phyloP scores from a whole-genome alignment of 2,888 invertebrate species.

The Ametastegia equiseti region DNA sequence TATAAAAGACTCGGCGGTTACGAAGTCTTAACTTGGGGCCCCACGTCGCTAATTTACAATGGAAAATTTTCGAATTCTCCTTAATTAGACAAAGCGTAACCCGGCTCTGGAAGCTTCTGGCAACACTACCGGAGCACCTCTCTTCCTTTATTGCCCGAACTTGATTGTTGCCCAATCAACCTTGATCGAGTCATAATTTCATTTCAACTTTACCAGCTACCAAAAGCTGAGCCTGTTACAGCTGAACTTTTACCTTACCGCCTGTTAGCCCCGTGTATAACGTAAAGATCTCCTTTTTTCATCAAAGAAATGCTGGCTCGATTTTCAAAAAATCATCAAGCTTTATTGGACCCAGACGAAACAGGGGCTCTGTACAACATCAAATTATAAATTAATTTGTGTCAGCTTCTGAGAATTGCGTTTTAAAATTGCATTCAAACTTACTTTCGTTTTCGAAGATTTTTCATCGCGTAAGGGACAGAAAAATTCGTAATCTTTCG shows the following conservation, averaged over 20 bases:
- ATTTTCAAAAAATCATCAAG: not conserved
- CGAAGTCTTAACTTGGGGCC: slow-evolving; percentile 12
- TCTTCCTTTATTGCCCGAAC: slow-evolving; percentile 5
- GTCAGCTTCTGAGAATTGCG: not conserved
- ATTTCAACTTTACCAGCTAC: slow-evolving; percentile 25
- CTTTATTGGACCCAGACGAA: not conserved
- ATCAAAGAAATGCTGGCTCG: not conserved
- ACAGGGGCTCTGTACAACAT: not conserved
- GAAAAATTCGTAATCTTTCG: too few species aligned
- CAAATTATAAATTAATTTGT: not conserved
- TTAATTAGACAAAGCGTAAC: slow-evolving; percentile 21
- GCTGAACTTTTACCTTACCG: not conserved
- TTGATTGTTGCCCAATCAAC: slow-evolving; percentile 31
- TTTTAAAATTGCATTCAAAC: not conserved
- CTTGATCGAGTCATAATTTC: slow-evolving; percentile 11
- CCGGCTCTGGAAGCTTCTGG: not conserved
- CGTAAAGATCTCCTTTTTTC: not conserved
- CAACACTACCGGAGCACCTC: not conserved
- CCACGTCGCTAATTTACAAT: slow-evolving; percentile 21
- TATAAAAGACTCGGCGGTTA: slow-evolving; percentile 11
- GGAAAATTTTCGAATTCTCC: slow-evolving; percentile 2
- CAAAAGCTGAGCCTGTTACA: not conserved
- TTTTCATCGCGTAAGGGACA: too few species aligned
- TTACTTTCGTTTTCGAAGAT: not conserved
- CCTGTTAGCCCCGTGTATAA: not conserved